Percentiles rank a stretch among this genome's conserved stretches.
Conservation (phyloP, 2,113 vertebrate genomes). For the Catagonus wagneri region DNA sequence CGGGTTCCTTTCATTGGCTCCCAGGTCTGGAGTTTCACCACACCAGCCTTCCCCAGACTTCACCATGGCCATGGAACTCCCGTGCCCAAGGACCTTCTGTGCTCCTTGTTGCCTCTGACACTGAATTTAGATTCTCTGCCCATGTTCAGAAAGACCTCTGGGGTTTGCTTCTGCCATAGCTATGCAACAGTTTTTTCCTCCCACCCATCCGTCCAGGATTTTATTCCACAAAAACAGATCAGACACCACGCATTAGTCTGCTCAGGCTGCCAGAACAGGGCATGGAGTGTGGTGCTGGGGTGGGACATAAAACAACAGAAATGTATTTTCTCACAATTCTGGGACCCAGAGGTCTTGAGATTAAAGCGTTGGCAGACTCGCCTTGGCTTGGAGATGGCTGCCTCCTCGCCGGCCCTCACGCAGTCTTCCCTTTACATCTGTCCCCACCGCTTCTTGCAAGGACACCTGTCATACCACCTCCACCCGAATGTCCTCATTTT, state of each 20-base stretch:
- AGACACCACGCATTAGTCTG: rapidly evolving
- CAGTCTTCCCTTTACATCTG: rapidly evolving
- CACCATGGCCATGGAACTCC: too few species aligned
- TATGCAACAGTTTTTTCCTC: neutral
- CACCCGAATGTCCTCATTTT: neutral
- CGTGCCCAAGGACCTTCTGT: neutral
- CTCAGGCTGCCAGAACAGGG: neutral
- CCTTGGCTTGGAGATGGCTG: neutral
- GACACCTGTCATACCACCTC: neutral
- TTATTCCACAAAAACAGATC: neutral
- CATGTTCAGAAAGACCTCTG: neutral
- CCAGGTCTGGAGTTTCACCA: neutral
- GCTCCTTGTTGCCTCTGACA: neutral
- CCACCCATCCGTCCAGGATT: neutral
- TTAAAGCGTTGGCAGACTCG: neutral
- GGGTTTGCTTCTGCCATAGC: too few species aligned
- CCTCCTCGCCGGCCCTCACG: neutral
- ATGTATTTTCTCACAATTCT: neutral
- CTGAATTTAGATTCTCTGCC: neutral
- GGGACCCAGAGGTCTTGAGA: neutral
- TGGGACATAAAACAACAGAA: neutral
- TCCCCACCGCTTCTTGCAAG: neutral
- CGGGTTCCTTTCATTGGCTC: neutral
- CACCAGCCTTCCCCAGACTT: rapidly evolving
- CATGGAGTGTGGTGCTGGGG: rapidly evolving